phyloP scores from a whole-genome alignment of 2,888 invertebrate species.

The Parelbella ahira region DNA sequence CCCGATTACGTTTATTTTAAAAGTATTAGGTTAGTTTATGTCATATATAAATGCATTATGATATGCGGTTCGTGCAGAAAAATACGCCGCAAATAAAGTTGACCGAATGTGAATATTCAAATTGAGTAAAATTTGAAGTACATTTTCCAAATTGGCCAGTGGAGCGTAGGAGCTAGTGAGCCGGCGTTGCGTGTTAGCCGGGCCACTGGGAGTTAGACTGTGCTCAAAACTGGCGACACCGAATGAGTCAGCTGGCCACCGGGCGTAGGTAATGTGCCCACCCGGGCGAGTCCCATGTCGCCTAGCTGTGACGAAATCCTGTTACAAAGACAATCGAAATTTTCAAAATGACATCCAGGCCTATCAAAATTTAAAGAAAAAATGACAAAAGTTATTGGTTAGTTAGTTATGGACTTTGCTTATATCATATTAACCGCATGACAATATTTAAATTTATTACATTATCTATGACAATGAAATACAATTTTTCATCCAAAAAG shows the following conservation, averaged over 20 bases:
- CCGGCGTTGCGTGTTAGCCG: slow-evolving; percentile 63
- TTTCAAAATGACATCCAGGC: too few species aligned
- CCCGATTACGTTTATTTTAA: too few species aligned
- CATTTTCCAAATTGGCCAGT: slow-evolving; percentile 59
- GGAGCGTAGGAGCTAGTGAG: slow-evolving; percentile 64
- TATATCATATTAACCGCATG: too few species aligned
- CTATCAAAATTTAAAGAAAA: too few species aligned
- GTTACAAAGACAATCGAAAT: slow-evolving; percentile 3
- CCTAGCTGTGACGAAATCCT: slow-evolving; percentile 14
- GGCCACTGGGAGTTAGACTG: slow-evolving; percentile 45
- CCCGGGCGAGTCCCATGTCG: slow-evolving; percentile 39
- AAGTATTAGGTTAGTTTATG: too few species aligned
- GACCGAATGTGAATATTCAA: slow-evolving; percentile 30
- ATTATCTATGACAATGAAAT: too few species aligned
- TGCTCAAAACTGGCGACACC: slow-evolving; percentile 52
- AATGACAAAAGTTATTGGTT: too few species aligned
- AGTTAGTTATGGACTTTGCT: too few species aligned
- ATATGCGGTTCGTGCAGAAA: slow-evolving; percentile 12
- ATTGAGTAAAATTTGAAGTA: slow-evolving; percentile 45
- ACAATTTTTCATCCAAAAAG: too few species aligned
- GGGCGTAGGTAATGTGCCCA: slow-evolving; percentile 52
- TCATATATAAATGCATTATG: neutral
- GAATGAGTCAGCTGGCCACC: slow-evolving; percentile 50
- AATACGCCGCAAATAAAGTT: slow-evolving; percentile 19
- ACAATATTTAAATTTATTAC: too few species aligned